A percentile compares a stretch with the other conserved stretches of the same genome.
phyloP scores from a whole-genome alignment of 2,113 vertebrate species.

The Trogon surrucura region DNA sequence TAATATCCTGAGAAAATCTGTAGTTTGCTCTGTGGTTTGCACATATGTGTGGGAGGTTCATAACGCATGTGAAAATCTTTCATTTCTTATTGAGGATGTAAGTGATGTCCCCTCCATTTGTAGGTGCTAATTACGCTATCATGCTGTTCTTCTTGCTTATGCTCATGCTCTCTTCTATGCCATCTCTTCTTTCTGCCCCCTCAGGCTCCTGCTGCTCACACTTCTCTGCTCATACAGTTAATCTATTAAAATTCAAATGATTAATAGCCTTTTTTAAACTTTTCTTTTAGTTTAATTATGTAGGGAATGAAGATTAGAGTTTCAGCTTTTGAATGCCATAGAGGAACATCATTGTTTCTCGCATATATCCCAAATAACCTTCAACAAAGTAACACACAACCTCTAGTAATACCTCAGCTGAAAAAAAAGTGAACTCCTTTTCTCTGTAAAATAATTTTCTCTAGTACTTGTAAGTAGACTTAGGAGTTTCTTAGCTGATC shows the following conservation, averaged over 20 bases:
- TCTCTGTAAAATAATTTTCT: not conserved
- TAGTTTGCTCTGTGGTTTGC: not conserved
- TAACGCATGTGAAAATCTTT: not conserved
- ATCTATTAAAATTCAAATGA: not conserved
- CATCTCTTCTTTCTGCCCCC: not conserved
- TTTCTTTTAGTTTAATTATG: not conserved
- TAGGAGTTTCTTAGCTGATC: not conserved
- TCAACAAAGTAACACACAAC: not conserved
- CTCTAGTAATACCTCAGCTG: not conserved
- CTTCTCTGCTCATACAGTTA: not conserved
- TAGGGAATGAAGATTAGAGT: not conserved
- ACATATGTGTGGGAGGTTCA: not conserved
- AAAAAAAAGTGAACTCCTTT: not conserved
- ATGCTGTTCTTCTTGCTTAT: not conserved
- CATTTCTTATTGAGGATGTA: accelerated
- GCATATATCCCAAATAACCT: not conserved
- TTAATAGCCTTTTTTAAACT: not conserved
- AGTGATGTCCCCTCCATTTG: not conserved
- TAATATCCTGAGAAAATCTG: not conserved
- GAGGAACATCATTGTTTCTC: not conserved
- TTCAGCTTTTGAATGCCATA: not conserved
- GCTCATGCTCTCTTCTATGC: not conserved
- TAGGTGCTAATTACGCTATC: accelerated
- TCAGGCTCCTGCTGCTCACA: not conserved
- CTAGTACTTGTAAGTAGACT: not conserved